Evolutionary conservation across 2,888 invertebrate genomes (phyloP).

Genomic region (Caenorhabditis sinica): DNA sequence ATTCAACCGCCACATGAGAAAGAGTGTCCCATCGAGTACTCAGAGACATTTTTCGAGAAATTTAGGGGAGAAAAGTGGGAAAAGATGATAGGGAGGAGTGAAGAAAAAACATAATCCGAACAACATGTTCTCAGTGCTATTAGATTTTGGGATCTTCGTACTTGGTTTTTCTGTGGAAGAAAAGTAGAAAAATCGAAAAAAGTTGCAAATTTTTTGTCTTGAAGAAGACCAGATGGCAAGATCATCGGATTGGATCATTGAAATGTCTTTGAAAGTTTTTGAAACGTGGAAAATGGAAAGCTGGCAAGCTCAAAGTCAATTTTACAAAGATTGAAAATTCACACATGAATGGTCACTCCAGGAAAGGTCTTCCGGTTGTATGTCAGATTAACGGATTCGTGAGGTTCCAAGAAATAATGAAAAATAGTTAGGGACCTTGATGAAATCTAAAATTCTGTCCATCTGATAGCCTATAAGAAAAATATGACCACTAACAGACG

Average conservation of each 20-base stretch:
- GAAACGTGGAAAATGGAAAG: not conserved
- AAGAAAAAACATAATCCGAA: slow-evolving; percentile 41
- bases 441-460: too few relatives aligned
- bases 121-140: slow-evolving; percentile 44
- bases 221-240: slow-evolving; percentile 3
- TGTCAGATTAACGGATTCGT: too few relatives aligned
- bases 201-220: slow-evolving; percentile 10
- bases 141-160: slow-evolving; percentile 30
- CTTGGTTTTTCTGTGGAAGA: slow-evolving; percentile 16
- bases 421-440: too few relatives aligned
- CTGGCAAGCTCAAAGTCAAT: not conserved
- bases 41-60: slow-evolving; percentile 18
- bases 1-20: slow-evolving; percentile 21
- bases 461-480: too few relatives aligned
- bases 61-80: slow-evolving; percentile 14
- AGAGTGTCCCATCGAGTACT: slow-evolving; percentile 2
- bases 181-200: not conserved
- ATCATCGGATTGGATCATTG: slow-evolving; percentile 10
- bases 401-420: too few relatives aligned
- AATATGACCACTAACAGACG: too few relatives aligned
- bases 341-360: not conserved
- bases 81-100: slow-evolving; percentile 22
- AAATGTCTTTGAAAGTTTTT: not conserved
- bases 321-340: slow-evolving; percentile 1
- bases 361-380: not conserved